Evolutionary conservation across 2,888 invertebrate genomes (phyloP).

Genomic region (Eristalinus sepulchralis): DNA sequence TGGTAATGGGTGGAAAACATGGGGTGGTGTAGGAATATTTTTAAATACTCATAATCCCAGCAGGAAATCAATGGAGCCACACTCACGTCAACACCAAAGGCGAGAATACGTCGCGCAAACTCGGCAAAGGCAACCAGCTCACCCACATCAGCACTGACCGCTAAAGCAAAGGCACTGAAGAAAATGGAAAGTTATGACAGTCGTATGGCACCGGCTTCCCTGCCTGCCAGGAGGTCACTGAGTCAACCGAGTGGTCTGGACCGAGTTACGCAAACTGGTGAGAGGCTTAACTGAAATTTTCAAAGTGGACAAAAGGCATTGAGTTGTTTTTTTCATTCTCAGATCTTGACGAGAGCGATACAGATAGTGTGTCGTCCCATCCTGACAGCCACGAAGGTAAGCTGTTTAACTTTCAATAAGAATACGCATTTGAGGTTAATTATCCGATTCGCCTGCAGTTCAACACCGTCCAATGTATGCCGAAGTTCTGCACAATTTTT

Average conservation of each 20-base stretch:
- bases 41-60: neutral
- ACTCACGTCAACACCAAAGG: conserved; percentile 73
- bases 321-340: conserved; percentile 21
- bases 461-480: conserved; percentile 77
- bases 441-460: conserved; percentile 28
- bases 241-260: conserved; percentile 84
- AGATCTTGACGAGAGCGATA: conserved; percentile 80
- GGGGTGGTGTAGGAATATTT: conserved; percentile 10
- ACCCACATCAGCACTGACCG: conserved; percentile 66
- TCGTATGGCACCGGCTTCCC: conserved; percentile 75
- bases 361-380: conserved; percentile 80
- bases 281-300: conserved; percentile 1
- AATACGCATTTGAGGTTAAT: no score
- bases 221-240: conserved; percentile 82
- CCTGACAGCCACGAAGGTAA: conserved; percentile 78
- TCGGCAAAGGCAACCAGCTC: conserved; percentile 77
- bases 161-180: conserved; percentile 75
- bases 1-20: conserved; percentile 27
- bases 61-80: conserved; percentile 72
- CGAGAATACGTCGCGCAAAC: conserved; percentile 78
- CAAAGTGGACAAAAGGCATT: neutral
- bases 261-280: conserved; percentile 70
- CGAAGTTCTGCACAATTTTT: conserved; percentile 80
- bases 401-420: neutral
- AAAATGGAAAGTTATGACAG: conserved; percentile 75